A percentile compares a stretch with the other conserved stretches of the same genome.
Conservation (phyloP, 1,140 invertebrate genomes). For the Hyles vespertilio region DNA sequence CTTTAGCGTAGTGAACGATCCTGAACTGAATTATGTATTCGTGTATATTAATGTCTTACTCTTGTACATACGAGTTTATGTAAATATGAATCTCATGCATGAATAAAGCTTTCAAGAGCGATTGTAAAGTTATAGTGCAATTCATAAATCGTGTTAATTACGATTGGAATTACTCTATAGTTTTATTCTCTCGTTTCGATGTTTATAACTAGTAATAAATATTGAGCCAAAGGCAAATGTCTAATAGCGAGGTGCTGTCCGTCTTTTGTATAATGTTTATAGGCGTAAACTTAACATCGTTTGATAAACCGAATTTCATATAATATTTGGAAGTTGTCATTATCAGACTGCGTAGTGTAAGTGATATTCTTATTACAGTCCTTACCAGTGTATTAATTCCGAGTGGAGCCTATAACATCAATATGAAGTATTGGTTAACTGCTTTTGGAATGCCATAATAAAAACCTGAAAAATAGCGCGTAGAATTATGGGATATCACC, state of each 20-base stretch:
- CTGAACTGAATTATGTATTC: constrained; percentile 4
- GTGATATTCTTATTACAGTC: too few relatives aligned
- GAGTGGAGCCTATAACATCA: too few relatives aligned
- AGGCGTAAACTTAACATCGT: constrained; percentile 57
- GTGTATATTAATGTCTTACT: constrained; percentile 11
- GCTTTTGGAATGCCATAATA: too few relatives aligned
- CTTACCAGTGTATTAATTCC: too few relatives aligned
- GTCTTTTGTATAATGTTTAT: constrained; percentile 47
- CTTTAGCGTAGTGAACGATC: constrained; percentile 20
- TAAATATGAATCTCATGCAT: constrained; percentile 42
- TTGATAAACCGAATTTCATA: constrained; percentile 52
- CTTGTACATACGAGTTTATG: constrained; percentile 28
- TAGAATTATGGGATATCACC: too few relatives aligned
- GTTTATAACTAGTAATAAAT: constrained; percentile 31
- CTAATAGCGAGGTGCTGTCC: constrained; percentile 63
- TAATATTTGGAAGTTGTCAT: constrained; percentile 4
- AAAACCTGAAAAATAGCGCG: too few relatives aligned
- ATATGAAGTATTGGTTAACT: too few relatives aligned
- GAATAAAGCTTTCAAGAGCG: not conserved
- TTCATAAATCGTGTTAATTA: not conserved
- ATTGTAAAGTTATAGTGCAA: not conserved
- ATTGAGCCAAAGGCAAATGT: constrained; percentile 68
- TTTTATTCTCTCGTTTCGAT: constrained; percentile 4
- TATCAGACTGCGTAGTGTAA: too few relatives aligned
- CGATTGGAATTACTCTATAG: not conserved